Base-by-base conservation (phyloP, 2,888 invertebrate genomes). In the Saturnia pavonia region DNA sequence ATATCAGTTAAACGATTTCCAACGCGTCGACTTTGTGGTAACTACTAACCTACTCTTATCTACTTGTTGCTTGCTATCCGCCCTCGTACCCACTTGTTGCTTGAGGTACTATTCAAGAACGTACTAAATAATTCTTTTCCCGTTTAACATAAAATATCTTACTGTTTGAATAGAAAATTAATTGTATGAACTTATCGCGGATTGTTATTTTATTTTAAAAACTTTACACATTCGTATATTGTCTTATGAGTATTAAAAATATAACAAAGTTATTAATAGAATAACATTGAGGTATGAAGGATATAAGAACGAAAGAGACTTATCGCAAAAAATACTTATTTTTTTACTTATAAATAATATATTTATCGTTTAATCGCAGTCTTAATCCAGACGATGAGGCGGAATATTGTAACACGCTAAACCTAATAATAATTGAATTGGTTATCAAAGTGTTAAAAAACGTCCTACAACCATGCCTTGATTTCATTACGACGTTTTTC, bases 61-160 rank as follows among this genome's bases (percentile, higher is more conserved):
- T 60, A 60, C 57, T 60, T 60, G 57, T 60, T 60, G 57, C 57
- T 60, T 14, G 14, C 14, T 60, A 60, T 60, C 57, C 27, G 57
- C 57, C 57, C 2, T 11, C 25, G 12, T 27, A 60, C 27, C 57
- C 57, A 60, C 57, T 60, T 60, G 57, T 60, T 60, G 57, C 57
- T 27, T 60, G 14, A 12, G 25, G 4, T 60, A 1, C 25, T 60
- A 12, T 6, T 3, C 14, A 12, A 12, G 9, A 12, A 27, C 25
- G 27, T 27, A 14, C 27, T 27, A 1, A 4, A 27, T 25, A 25
- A 27, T 25, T 60, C 14, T 60, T 9, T 60, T 60, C 14, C 19
- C 27, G 14, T 25, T 60, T 60, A 60, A 14, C 14, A 60, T 60
- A 60, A 14, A 27, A 60, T 16, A 0, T 25, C 0, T 14, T 27